Percentiles rank a stretch among this genome's conserved stretches.
phyloP scores from a whole-genome alignment of 1,140 invertebrate genomes.

The Zaprionus vittiger region DNA sequence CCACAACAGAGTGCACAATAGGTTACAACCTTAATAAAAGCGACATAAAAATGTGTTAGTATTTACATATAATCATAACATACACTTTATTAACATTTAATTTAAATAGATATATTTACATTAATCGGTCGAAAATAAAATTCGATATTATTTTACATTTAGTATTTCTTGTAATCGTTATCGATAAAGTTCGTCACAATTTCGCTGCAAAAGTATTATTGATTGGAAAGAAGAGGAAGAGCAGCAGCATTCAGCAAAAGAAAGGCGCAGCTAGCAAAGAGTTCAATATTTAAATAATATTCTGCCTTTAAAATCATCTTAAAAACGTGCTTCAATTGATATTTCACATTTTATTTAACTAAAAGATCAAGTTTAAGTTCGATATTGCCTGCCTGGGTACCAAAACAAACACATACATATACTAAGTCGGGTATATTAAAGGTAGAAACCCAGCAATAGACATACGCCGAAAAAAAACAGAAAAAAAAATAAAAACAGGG shows the following conservation, averaged over 20 bases:
- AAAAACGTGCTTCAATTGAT: constrained; percentile 16
- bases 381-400: neutral
- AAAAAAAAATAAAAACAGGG: neutral
- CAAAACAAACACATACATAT: constrained; percentile 2
- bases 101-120: neutral
- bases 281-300: constrained; percentile 53
- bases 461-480: constrained; percentile 45
- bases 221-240: constrained; percentile 67
- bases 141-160: neutral
- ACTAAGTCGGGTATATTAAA: constrained; percentile 14
- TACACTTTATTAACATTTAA: neutral
- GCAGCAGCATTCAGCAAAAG: constrained; percentile 56
- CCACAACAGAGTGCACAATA: neutral
- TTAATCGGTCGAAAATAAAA: neutral
- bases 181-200: constrained; percentile 19
- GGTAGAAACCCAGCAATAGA: constrained; percentile 4
- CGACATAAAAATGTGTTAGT: neutral
- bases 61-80: neutral
- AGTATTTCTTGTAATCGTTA: constrained; percentile 27
- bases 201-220: constrained; percentile 60
- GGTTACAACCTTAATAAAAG: too few relatives aligned
- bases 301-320: constrained; percentile 27
- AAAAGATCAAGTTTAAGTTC: constrained; percentile 9
- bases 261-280: constrained; percentile 66
- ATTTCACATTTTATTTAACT: neutral